Evolutionary conservation across 2,888 invertebrate species (phyloP), one percentile per base, ranked within the genome.

Genomic region (Eupithecia vulgata): DNA sequence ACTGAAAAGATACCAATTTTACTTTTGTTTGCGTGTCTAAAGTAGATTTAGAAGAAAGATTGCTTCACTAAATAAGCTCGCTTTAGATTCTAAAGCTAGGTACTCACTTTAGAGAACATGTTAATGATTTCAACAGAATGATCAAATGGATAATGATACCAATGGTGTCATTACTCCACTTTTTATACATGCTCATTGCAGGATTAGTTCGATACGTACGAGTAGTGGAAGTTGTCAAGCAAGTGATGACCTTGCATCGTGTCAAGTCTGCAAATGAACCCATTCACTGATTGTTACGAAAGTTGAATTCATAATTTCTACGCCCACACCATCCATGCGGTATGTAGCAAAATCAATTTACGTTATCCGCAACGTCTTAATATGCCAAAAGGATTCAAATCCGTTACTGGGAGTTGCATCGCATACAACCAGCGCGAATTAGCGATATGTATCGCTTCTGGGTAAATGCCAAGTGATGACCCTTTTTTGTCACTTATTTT

Each of bases 101-200:
- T 68, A 82, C 88, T 86, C 82, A 89, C 89, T 86, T 87, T 89
- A 73, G 84, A 85, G 83, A 84, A 85, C 89, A 88, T 88, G 77
- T 83, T 87, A 82, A 76, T 81, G 81, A 70, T 72, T 81, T 70
- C 71, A 81, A 80, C 80, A 78, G 78, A 80, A 79, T 80, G 81
- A 80, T 81, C 79, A 78, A 78, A 78, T 79, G 72, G 73, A 79
- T 79, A 85, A 83, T 88, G 88, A 85, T 88, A 77, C 74, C 75
- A 78, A 68, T 76, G 71, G 76, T 76, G 67, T 76, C 72, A 76
- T 73, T 81, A 80, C 73, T 79, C 78, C 81, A 79, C 82, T 87
- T 87, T 87, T 83, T 88, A 88, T 88, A 88, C 81, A 75, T 80
- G 79, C 75, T 80, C 76, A 75, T 72, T 75, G 73, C 77, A 77